Evolutionary conservation across 1,140 invertebrate species (phyloP).

Genomic region (Drosophila setifemur): DNA sequence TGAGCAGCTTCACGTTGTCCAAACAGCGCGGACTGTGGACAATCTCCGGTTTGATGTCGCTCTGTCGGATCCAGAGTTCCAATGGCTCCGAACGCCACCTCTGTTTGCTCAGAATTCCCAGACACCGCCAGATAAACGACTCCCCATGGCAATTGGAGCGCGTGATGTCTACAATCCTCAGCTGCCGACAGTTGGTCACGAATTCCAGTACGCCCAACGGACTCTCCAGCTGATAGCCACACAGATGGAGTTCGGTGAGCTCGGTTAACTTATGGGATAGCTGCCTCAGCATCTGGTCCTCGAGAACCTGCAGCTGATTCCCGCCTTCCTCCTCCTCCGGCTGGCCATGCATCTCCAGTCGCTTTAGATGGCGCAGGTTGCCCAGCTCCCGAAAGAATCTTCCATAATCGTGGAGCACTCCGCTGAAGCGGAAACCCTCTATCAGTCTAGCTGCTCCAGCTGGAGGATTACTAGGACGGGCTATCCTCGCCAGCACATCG

Average conservation of each 20-base stretch:
- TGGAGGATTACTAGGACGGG: conserved; percentile 27
- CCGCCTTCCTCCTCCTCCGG: conserved; percentile 17
- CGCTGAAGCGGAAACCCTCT: conserved; percentile 63
- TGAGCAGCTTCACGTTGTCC: conserved; percentile 36
- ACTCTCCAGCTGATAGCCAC: conserved; percentile 68
- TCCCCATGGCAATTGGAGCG: conserved; percentile 48
- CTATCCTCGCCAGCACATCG: conserved; percentile 62
- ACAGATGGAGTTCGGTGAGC: conserved; percentile 54
- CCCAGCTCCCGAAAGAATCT: conserved; percentile 60
- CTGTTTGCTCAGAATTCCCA: conserved; percentile 51
- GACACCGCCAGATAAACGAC: conserved; percentile 46
- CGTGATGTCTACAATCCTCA: conserved; percentile 51
- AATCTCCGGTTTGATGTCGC: conserved; percentile 49
- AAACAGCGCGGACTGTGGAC: conserved; percentile 44
- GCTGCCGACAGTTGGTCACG: conserved; percentile 47
- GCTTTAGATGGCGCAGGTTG: conserved; percentile 43
- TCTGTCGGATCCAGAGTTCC: conserved; percentile 61
- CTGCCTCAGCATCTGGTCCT: conserved; percentile 47
- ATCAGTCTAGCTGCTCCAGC: conserved; percentile 22
- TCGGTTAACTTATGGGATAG: conserved; percentile 42
- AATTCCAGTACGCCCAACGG: conserved; percentile 52
- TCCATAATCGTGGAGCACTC: conserved; percentile 57
- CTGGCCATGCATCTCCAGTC: conserved; percentile 46
- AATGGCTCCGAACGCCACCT: conserved; percentile 54
- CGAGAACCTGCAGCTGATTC: conserved; percentile 45